Evolutionary conservation across 1,140 invertebrate genomes (phyloP).

Genomic region (Laupala kohalensis): DNA sequence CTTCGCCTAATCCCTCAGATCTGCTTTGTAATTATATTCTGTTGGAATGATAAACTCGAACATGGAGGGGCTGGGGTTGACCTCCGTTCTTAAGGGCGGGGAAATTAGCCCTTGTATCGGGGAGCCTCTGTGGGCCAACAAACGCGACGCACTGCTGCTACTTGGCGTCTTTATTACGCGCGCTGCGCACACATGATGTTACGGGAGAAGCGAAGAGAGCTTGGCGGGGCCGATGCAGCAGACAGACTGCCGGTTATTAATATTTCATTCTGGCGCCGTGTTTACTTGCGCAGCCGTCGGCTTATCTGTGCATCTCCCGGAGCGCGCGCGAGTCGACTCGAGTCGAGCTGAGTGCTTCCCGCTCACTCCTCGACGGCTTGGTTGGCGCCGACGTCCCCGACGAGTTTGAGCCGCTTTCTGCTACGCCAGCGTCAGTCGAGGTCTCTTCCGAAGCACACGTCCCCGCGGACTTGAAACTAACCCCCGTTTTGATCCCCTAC

Average conservation of each 20-base stretch:
- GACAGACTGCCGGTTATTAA: neutral
- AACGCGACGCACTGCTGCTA: neutral
- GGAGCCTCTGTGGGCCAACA: neutral
- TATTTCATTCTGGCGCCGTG: neutral
- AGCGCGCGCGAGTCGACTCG: too few species aligned
- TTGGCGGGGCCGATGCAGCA: neutral
- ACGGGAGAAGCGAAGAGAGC: neutral
- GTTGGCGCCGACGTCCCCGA: too few species aligned
- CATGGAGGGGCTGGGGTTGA: neutral
- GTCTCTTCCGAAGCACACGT: too few species aligned
- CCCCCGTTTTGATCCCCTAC: too few species aligned
- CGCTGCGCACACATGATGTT: neutral
- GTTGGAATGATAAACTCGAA: neutral
- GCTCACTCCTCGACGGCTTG: too few species aligned
- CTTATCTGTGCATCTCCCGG: neutral
- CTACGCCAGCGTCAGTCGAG: too few species aligned
- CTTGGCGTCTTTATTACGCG: neutral
- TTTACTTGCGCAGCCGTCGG: neutral
- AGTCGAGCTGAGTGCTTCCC: neutral
- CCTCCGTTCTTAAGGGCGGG: too few species aligned
- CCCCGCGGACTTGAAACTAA: too few species aligned
- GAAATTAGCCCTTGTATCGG: neutral
- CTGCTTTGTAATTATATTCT: neutral
- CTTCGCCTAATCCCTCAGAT: neutral
- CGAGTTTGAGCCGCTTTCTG: neutral